These are phyloP conservation scores for Apistogramma diplotaenia DNA, from an alignment of 2,113 vertebrate species.

Conservation along the genomic window DNA sequence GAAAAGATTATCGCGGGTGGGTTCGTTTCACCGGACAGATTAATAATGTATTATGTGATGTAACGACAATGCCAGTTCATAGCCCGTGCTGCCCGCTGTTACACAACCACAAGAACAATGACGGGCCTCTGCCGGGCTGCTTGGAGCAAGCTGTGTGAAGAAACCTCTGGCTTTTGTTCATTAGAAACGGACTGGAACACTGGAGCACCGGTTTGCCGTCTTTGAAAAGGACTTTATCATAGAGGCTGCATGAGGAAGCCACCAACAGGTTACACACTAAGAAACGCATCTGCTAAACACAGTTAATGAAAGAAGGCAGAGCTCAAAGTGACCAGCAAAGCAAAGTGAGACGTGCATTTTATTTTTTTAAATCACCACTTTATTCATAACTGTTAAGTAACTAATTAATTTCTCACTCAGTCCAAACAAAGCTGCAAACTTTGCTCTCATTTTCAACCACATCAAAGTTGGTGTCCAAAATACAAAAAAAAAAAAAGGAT, in stretches of 20 bases:
- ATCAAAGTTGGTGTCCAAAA: background rate
- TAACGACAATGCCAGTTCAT: slow-evolving; percentile 33
- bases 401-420: background rate
- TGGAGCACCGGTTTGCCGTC: background rate
- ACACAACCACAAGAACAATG: slow-evolving; percentile 37
- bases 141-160: background rate
- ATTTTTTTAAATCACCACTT: background rate
- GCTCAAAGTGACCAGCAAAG: background rate
- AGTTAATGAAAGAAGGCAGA: background rate
- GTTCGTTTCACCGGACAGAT: slow-evolving; percentile 47
- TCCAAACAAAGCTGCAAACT: background rate
- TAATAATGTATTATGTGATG: slow-evolving; percentile 53
- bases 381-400: background rate
- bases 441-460: background rate
- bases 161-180: background rate
- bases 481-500: background rate
- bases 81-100: background rate
- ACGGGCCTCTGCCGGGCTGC: background rate
- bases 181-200: background rate
- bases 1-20: slow-evolving; percentile 35
- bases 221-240: background rate
- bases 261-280: background rate
- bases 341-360: background rate
- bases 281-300: background rate
- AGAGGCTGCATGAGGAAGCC: background rate